Evolutionary conservation across 2,113 vertebrate genomes (phyloP).

Genomic region (Neopipo cinnamomea): DNA sequence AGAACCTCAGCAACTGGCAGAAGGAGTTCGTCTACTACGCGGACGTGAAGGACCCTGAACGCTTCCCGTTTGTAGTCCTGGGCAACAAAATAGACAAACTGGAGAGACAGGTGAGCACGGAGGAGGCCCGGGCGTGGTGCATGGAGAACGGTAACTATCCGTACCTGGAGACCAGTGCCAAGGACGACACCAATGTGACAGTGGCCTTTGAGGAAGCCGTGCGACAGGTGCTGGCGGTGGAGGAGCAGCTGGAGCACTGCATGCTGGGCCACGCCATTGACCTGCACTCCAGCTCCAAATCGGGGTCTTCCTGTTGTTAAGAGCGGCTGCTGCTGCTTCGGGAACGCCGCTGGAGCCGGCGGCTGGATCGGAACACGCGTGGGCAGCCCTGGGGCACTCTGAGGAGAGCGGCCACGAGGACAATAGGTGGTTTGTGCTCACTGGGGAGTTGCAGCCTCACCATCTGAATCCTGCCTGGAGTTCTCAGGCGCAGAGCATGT

Average conservation of each 20-base stretch:
- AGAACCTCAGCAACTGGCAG: slow-evolving; percentile 93
- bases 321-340: not conserved
- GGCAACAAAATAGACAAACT: slow-evolving; percentile 95
- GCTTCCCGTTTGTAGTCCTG: slow-evolving; percentile 93
- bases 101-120: slow-evolving; percentile 85
- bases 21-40: slow-evolving; percentile 96
- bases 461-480: slow-evolving; percentile 21
- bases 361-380: not conserved
- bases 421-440: slow-evolving; percentile 41
- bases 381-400: slow-evolving; percentile 5
- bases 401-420: not conserved
- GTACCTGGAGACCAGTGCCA: slow-evolving; percentile 96
- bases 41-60: slow-evolving; percentile 89
- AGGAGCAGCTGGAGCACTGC: slow-evolving; percentile 91
- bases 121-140: slow-evolving; percentile 92
- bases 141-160: slow-evolving; percentile 90
- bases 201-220: slow-evolving; percentile 95
- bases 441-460: slow-evolving; percentile 25
- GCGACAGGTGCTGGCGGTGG: slow-evolving; percentile 87
- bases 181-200: slow-evolving; percentile 95
- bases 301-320: slow-evolving; percentile 84
- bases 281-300: slow-evolving; percentile 88
- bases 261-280: slow-evolving; percentile 89
- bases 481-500: not conserved
- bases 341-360: not conserved